These are phyloP conservation scores for Drosophila setifemur DNA, from an alignment of 1,140 invertebrate genomes.

Conservation along the genomic window DNA sequence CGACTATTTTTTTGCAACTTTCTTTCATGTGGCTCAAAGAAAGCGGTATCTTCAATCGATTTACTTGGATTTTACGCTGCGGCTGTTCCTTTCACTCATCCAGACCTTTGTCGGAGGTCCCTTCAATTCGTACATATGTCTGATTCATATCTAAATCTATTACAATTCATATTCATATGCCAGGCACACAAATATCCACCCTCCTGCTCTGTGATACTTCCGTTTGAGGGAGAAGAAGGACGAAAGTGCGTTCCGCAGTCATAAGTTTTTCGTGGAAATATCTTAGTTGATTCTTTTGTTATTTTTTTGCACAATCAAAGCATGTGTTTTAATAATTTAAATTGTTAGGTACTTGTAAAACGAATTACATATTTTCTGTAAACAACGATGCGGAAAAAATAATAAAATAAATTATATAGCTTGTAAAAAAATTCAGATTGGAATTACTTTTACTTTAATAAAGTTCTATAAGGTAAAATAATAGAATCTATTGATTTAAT, in stretches of 20 bases:
- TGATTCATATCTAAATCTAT: constrained; percentile 75
- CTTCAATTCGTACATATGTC: constrained; percentile 31
- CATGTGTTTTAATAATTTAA: no score
- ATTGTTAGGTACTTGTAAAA: no score
- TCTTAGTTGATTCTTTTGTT: no score
- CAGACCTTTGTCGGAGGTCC: constrained; percentile 24
- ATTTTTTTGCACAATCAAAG: no score
- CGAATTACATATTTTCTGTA: no score
- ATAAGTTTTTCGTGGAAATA: neutral
- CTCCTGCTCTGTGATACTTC: neutral
- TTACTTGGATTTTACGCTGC: constrained; percentile 62
- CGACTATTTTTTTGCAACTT: constrained; percentile 41
- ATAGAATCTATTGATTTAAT: no score
- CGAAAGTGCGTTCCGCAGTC: constrained; percentile 7
- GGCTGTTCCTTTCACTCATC: constrained; percentile 52
- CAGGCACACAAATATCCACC: constrained; percentile 25
- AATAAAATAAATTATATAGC: no score
- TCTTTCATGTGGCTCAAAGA: constrained; percentile 29
- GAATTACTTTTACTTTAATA: no score
- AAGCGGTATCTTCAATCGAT: constrained; percentile 47
- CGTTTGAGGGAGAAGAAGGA: neutral
- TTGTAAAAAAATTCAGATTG: no score
- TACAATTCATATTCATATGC: constrained; percentile 78
- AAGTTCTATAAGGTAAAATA: no score
- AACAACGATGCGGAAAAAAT: no score